Evolutionary conservation across 2,888 invertebrate genomes (phyloP), one percentile per base, ranked within the genome.

Genomic region (Neuroscelio doddi): DNA sequence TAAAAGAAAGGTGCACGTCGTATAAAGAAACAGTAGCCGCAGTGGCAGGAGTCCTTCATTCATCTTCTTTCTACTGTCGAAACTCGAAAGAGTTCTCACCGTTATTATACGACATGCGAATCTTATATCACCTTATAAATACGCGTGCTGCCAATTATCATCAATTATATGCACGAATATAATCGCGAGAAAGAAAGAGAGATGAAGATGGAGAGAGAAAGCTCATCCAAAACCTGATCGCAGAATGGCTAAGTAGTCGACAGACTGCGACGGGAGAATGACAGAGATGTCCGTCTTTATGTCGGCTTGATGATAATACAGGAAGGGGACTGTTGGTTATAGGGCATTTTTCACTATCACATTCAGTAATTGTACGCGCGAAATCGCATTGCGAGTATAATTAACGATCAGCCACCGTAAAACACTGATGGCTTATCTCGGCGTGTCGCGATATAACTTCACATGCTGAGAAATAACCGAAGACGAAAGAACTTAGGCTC

Each of bases 71-170:
- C 30, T 9, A 10, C 3, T 3, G 30, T 3, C n/a, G 30, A 4
- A 30, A 30, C 10, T 30, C 30, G 30, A 4, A 8, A 26, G 21
- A 46, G 17, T 46, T 34, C 9, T 32, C n/a, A 9, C 8, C n/a
- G 3, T 14, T 14, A 36, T 36, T n/a, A n/a, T 8, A 14, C 14
- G 9, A n/a, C 36, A 10, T 29, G 26, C 1, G 27, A 9, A 32
- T 17, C 32, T 16, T 9, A 32, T 55, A 49, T 52, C 16, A 32
- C 32, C 36, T 53, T 53, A 29, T 47, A 65, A 67, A 64, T 42
- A 39, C 44, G 56, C 39, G 62, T 47, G 45, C 62, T 52, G 61
- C 59, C 68, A 73, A 69, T 71, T 73, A 73, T 68, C 69, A 59
- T 65, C 56, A 74, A 75, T 75, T 71, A 68, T 46, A 47, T 41